Evolutionary conservation across 2,113 vertebrate species (phyloP), one percentile per base, ranked within the genome.

Genomic region (Hippopotamus amphibius): DNA sequence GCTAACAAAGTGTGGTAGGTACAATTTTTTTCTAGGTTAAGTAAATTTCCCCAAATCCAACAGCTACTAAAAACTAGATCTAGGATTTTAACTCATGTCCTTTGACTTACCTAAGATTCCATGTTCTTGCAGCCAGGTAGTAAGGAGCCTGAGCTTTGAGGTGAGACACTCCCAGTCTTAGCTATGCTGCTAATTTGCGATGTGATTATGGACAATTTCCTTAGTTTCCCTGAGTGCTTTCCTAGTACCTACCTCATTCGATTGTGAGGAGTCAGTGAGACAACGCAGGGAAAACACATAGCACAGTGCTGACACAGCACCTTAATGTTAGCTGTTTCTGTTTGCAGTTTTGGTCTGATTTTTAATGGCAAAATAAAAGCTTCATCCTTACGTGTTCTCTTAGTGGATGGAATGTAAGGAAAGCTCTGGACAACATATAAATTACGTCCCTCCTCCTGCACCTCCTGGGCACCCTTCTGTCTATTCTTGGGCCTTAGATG

Each of bases 331-430:
- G 13, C 13, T 68, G 7, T 57, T 89, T 5, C 28, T 28, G 12
- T 93, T 71, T n/a, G 53, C 71, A 55, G 17, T 63, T 85, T 84
- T 28, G 6, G 22, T 84, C 65, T 88, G 33, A 87, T 96, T 95
- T 92, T 89, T 83, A 21, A 57, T 8, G 2, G 77, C 68, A 41
- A 95, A 82, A 68, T 81, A 77, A 43, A 96, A 37, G 12, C 74
- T 85, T 95, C 61, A 59, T 74, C 85, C 5, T 92, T 46, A 94
- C 41, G 76, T 5, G 84, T 81, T 79, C 37, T 95, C 43, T 91
- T 85, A 55, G 57, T 46, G 83, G 59, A 26, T 28, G 21, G 68
- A 89, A 88, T 43, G 4, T 88, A 19, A 88, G 24, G 10, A 82
- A 89, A 76, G 43, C 37, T 90, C 50, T 90, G 24, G 43, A 87